These are phyloP conservation scores for Chelon labrosus DNA, from an alignment of 2,797 vertebrate genomes.

Conservation along the genomic window DNA sequence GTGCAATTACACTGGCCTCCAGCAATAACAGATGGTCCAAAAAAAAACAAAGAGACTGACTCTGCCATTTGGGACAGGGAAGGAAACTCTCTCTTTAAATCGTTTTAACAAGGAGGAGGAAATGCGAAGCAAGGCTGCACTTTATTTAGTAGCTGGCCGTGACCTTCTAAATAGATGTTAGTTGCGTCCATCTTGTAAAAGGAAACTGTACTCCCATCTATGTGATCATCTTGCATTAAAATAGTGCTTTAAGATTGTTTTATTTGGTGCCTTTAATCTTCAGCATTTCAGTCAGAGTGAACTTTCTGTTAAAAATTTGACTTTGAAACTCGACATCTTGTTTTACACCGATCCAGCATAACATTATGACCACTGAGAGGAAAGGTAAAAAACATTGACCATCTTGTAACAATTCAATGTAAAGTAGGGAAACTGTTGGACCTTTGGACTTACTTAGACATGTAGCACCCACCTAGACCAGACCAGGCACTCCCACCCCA, in stretches of 20 bases:
- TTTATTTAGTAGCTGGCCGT: constrained; percentile 25
- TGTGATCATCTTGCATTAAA: not conserved
- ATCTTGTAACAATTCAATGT: too few relatives aligned
- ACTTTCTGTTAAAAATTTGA: not conserved
- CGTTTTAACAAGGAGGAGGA: constrained; percentile 44
- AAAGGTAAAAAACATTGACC: too few relatives aligned
- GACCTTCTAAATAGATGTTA: constrained; percentile 6
- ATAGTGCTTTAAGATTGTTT: not conserved
- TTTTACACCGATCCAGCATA: not conserved
- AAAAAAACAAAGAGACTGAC: constrained; percentile 53
- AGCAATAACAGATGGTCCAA: constrained; percentile 50
- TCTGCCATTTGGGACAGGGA: constrained; percentile 13
- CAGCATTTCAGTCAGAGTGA: not conserved
- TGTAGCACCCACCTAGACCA: too few relatives aligned
- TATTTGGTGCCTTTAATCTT: not conserved
- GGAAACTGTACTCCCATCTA: not conserved
- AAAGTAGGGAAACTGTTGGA: too few relatives aligned
- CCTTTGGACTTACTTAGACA: too few relatives aligned
- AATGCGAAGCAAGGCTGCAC: constrained; percentile 10
- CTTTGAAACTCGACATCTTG: not conserved
- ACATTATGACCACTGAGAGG: too few relatives aligned
- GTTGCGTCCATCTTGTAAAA: not conserved
- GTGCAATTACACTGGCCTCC: constrained; percentile 48
- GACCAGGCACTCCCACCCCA: too few relatives aligned
- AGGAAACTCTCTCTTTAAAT: constrained; percentile 20